Conservation (phyloP, 2,797 vertebrate genomes). For the Squalus acanthias region DNA sequence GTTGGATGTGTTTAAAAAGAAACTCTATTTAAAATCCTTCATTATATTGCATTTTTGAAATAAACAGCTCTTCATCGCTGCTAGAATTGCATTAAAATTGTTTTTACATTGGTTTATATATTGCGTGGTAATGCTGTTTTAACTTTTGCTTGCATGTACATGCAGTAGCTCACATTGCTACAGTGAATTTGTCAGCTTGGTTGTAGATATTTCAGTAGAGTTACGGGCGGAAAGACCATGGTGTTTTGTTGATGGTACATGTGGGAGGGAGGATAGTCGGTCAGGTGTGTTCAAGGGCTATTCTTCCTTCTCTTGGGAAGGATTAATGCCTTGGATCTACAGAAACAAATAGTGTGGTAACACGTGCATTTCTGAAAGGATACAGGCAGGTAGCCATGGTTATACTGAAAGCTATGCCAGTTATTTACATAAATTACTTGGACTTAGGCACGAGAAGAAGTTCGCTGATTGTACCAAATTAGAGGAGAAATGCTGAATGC, state of each 20-base stretch:
- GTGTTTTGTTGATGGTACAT: neutral
- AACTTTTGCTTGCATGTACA: neutral
- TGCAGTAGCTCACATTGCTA: neutral
- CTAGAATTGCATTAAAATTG: neutral
- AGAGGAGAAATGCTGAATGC: neutral
- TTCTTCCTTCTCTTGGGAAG: neutral
- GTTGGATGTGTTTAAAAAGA: neutral
- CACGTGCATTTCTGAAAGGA: neutral
- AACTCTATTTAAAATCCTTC: neutral
- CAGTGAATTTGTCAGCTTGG: neutral
- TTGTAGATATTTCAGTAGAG: neutral
- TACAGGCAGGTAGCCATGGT: neutral
- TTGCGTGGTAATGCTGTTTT: neutral
- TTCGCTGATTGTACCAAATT: neutral
- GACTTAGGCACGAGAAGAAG: neutral
- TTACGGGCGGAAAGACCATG: neutral
- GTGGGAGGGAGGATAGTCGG: neutral
- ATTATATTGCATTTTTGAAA: neutral
- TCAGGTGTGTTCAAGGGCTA: neutral
- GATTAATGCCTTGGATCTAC: neutral
- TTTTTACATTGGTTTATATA: neutral
- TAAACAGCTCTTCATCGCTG: neutral
- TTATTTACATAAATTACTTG: neutral
- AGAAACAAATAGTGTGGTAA: neutral
- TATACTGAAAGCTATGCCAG: neutral